These are phyloP conservation scores for Oscheius myriophilus DNA, from an alignment of 2,888 invertebrate genomes.

Conservation along the genomic window DNA sequence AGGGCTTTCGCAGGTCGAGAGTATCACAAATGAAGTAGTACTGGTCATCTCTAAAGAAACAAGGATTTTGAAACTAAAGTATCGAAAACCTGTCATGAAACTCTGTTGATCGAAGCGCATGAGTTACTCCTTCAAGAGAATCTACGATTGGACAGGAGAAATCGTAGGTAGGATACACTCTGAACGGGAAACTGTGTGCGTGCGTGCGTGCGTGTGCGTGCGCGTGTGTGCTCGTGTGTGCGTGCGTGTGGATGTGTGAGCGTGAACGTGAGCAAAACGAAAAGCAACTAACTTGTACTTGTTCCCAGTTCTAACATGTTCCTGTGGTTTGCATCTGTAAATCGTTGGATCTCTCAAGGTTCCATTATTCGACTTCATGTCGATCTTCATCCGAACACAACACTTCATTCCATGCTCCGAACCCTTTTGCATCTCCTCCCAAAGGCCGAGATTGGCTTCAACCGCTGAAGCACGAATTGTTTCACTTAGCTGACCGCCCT, in stretches of 20 bases:
- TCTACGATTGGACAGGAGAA: too few relatives aligned
- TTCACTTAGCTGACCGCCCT: background rate
- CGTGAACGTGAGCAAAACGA: too few relatives aligned
- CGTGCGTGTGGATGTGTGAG: too few relatives aligned
- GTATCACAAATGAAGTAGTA: conserved; percentile 92
- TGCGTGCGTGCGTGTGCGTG: too few relatives aligned
- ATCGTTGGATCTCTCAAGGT: conserved; percentile 98
- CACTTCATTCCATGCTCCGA: conserved; percentile 83
- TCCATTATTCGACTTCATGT: conserved; percentile 94
- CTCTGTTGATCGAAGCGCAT: too few relatives aligned
- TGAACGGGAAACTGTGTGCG: too few relatives aligned
- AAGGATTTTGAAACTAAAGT: too few relatives aligned
- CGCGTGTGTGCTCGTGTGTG: too few relatives aligned
- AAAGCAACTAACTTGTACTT: conserved; percentile 94
- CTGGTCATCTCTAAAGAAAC: conserved; percentile 90
- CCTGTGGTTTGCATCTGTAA: conserved; percentile 92
- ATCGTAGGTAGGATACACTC: too few relatives aligned
- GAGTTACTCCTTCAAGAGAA: too few relatives aligned
- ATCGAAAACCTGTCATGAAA: too few relatives aligned
- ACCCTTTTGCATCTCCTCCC: conserved; percentile 94
- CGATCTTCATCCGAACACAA: conserved; percentile 95
- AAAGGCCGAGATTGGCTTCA: conserved; percentile 85
- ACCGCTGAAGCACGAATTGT: conserved; percentile 76
- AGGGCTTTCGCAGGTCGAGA: conserved; percentile 84
- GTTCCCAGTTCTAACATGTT: conserved; percentile 89